Evolutionary conservation across 2,113 vertebrate genomes (phyloP).

Genomic region (Mesoclemmys tuberculata): DNA sequence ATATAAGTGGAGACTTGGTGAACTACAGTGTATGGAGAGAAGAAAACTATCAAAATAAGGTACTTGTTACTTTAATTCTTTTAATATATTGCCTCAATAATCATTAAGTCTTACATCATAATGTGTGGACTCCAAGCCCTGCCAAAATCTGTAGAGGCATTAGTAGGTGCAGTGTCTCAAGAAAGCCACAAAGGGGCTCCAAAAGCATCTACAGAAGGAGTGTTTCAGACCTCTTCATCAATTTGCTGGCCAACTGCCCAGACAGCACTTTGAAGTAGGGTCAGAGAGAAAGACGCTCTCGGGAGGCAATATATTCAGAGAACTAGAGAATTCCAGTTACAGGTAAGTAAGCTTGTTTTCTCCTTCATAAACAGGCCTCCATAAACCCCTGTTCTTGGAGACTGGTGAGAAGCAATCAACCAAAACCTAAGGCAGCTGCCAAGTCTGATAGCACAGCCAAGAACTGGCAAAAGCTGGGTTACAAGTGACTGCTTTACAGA

Average conservation of each 20-base stretch:
- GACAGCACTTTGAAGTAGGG: slow-evolving; percentile 33
- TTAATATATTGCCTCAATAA: slow-evolving; percentile 26
- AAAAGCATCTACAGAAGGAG: background rate
- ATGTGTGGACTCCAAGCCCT: background rate
- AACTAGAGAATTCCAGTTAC: slow-evolving; percentile 19
- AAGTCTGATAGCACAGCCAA: background rate
- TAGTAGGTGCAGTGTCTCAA: slow-evolving; percentile 10
- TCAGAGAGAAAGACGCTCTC: background rate
- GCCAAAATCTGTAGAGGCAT: background rate
- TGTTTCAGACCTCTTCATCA: slow-evolving; percentile 25
- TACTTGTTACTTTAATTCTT: slow-evolving; percentile 7
- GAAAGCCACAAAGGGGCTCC: slow-evolving; percentile 45
- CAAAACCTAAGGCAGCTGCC: slow-evolving; percentile 18
- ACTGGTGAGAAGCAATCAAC: background rate
- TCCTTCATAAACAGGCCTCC: background rate
- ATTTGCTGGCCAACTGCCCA: slow-evolving; percentile 43
- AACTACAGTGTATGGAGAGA: background rate
- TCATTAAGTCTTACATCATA: slow-evolving; percentile 71
- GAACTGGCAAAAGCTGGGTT: background rate
- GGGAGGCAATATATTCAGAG: fast-evolving
- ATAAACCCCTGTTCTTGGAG: background rate
- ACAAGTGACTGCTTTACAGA: background rate
- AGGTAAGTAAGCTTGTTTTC: slow-evolving; percentile 19
- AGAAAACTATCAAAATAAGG: slow-evolving; percentile 27
- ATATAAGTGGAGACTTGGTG: background rate